Evolutionary conservation across 2,113 vertebrate species (phyloP).

Genomic region (Notiomystis cincta): DNA sequence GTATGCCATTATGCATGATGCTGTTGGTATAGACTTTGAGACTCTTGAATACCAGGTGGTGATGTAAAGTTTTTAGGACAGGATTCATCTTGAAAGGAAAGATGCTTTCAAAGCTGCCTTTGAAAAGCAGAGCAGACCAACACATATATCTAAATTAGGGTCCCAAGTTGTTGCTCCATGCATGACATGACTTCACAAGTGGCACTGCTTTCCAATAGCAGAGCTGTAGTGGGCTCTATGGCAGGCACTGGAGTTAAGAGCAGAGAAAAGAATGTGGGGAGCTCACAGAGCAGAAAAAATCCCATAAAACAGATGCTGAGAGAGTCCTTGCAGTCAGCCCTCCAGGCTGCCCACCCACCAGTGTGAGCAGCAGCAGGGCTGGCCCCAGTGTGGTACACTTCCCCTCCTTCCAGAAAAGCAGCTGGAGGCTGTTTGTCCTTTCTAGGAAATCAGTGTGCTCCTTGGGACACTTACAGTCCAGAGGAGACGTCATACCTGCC

Average conservation of each 20-base stretch:
- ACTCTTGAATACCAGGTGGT: rapidly evolving
- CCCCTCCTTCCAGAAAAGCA: background rate
- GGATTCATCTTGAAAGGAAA: background rate
- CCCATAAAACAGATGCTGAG: rapidly evolving
- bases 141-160: background rate
- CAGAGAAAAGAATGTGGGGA: background rate
- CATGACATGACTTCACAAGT: background rate
- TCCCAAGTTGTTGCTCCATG: background rate
- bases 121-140: background rate
- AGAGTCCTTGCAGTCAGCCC: background rate
- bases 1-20: background rate
- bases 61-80: background rate
- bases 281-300: background rate
- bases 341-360: background rate
- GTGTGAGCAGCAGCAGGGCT: background rate
- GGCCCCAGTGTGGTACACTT: background rate
- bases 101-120: background rate
- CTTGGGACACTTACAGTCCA: background rate
- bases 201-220: background rate
- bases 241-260: background rate
- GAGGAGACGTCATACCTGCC: background rate
- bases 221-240: background rate
- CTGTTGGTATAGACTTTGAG: background rate
- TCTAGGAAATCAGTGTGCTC: background rate
- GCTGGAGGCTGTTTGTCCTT: background rate